Evolutionary conservation across 2,888 invertebrate genomes (phyloP).

Genomic region (Stramonita haemastoma): DNA sequence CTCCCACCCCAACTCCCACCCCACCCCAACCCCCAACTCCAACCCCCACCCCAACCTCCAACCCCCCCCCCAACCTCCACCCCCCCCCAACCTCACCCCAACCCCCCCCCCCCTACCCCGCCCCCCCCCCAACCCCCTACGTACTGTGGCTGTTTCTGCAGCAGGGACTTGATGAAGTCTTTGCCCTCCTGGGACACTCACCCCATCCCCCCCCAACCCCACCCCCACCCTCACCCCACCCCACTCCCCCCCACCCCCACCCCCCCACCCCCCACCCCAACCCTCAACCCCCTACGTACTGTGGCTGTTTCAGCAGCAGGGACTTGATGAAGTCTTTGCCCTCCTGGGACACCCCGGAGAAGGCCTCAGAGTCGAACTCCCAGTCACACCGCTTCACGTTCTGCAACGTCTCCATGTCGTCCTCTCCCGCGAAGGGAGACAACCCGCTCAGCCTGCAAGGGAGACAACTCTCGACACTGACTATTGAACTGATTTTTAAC

Average conservation of each 20-base stretch:
- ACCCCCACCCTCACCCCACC: no score
- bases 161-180: slow-evolving; percentile 96
- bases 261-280: not conserved
- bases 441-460: slow-evolving; percentile 91
- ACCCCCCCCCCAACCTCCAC: no score
- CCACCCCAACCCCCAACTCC: no score
- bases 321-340: slow-evolving; percentile 98
- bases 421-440: slow-evolving; percentile 99
- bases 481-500: no score
- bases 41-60: no score
- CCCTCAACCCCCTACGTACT: not conserved
- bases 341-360: slow-evolving; percentile 94
- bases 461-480: no score
- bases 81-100: no score
- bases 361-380: slow-evolving; percentile 98
- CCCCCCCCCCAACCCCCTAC: not conserved
- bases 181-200: slow-evolving; percentile 95
- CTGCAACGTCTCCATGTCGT: slow-evolving; percentile 97
- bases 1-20: no score
- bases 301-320: slow-evolving; percentile 87
- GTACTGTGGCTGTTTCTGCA: slow-evolving; percentile 84
- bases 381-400: slow-evolving; percentile 99
- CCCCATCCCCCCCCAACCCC: no score
- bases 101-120: no score
- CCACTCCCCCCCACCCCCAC: not conserved